These are phyloP conservation scores for Gonioctena quinquepunctata DNA, from an alignment of 1,140 invertebrate species.

Conservation along the genomic window DNA sequence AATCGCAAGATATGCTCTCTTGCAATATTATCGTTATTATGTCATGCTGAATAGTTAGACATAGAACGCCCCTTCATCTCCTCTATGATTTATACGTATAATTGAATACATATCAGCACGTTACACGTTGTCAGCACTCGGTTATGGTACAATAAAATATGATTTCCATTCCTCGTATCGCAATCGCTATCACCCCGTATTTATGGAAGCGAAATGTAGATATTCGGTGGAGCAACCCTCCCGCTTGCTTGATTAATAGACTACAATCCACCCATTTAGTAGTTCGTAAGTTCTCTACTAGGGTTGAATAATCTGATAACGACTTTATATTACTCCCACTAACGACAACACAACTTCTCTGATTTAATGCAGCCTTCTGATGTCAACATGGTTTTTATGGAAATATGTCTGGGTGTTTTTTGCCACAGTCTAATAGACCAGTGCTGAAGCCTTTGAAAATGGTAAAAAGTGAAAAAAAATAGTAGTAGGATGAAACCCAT, in stretches of 20 bases:
- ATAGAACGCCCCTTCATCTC: no score
- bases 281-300: conserved; percentile 44
- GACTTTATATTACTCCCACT: conserved; percentile 33
- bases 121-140: background rate
- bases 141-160: conserved; percentile 9
- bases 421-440: no score
- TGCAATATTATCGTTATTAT: no score
- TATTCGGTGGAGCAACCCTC: background rate
- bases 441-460: no score
- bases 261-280: conserved; percentile 42
- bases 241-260: conserved; percentile 40
- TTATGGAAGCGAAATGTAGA: conserved; percentile 11
- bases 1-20: no score
- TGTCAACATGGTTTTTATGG: conserved; percentile 22
- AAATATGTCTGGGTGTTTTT: background rate
- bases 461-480: no score
- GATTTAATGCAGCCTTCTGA: conserved; percentile 25
- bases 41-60: no score
- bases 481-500: no score
- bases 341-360: conserved; percentile 25
- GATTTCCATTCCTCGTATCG: conserved; percentile 4
- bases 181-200: conserved; percentile 18
- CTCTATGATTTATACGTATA: no score
- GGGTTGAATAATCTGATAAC: conserved; percentile 47
- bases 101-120: conserved; percentile 6